Percentiles rank a stretch among this genome's conserved stretches.
These are phyloP conservation scores for Synergus umbraculus DNA, from an alignment of 2,888 invertebrate species.

Conservation along the genomic window DNA sequence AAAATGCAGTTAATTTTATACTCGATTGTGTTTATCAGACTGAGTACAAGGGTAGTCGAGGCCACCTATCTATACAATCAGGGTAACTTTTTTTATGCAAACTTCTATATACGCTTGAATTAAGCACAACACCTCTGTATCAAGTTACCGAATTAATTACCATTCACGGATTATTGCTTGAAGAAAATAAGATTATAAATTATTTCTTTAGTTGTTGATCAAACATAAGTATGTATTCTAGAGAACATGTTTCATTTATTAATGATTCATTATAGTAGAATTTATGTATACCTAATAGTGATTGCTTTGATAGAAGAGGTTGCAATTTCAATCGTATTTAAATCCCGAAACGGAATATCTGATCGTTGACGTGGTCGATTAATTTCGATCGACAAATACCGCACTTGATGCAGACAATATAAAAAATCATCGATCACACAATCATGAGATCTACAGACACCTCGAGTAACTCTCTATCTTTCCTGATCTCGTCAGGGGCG, in stretches of 20 bases:
- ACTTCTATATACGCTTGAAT: neutral
- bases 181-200: neutral
- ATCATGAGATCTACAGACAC: conserved; percentile 64
- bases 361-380: conserved; percentile 45
- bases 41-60: neutral
- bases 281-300: neutral
- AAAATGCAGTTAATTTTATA: conserved; percentile 19
- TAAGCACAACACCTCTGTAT: neutral
- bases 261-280: neutral
- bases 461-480: conserved; percentile 58
- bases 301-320: neutral
- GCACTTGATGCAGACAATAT: conserved; percentile 47
- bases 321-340: conserved; percentile 8
- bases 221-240: neutral
- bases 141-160: neutral
- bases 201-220: conserved; percentile 6
- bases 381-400: conserved; percentile 50
- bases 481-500: conserved; percentile 64
- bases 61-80: neutral
- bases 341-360: conserved; percentile 14
- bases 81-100: neutral
- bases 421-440: conserved; percentile 68
- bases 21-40: conserved; percentile 22
- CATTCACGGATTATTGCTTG: neutral
- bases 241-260: neutral